phyloP scores from a whole-genome alignment of 2,797 vertebrate genomes.

The Spinibarbus caldwelli region DNA sequence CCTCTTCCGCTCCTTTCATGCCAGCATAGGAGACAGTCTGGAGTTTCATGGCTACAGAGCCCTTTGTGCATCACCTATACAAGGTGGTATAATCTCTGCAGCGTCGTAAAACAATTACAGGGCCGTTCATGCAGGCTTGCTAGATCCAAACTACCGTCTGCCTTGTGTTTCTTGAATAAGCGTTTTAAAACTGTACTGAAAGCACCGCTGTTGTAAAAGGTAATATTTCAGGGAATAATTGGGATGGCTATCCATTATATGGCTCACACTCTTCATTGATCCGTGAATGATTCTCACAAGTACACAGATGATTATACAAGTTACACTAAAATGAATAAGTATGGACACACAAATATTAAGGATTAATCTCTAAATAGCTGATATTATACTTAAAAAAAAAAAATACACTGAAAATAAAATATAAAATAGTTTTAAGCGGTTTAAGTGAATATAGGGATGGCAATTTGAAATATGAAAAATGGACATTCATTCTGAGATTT shows the following conservation, averaged over 20 bases:
- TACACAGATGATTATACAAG: not conserved
- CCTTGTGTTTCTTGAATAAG: not conserved
- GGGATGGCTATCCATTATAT: not conserved
- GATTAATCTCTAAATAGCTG: not conserved
- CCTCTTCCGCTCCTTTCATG: conserved; percentile 80
- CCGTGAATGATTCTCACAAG: not conserved
- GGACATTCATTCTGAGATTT: not conserved
- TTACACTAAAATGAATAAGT: not conserved
- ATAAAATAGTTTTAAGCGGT: not conserved
- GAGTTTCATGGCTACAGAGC: conserved; percentile 79
- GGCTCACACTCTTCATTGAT: not conserved
- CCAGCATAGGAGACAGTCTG: conserved; percentile 80
- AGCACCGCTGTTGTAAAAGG: not conserved
- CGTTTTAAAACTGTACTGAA: conserved; percentile 9
- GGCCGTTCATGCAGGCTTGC: conserved; percentile 83
- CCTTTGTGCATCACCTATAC: conserved; percentile 86
- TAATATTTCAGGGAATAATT: conserved; percentile 5
- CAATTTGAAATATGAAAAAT: not conserved
- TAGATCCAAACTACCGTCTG: conserved; percentile 70
- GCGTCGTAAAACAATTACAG: conserved; percentile 90
- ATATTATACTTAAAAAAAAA: not conserved
- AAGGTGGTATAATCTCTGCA: conserved; percentile 86
- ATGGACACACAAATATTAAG: not conserved
- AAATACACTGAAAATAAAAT: not conserved
- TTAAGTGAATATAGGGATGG: not conserved